Evolutionary conservation across 2,888 invertebrate species (phyloP), one percentile per base, ranked within the genome.

Genomic region (Oscheius sp.): DNA sequence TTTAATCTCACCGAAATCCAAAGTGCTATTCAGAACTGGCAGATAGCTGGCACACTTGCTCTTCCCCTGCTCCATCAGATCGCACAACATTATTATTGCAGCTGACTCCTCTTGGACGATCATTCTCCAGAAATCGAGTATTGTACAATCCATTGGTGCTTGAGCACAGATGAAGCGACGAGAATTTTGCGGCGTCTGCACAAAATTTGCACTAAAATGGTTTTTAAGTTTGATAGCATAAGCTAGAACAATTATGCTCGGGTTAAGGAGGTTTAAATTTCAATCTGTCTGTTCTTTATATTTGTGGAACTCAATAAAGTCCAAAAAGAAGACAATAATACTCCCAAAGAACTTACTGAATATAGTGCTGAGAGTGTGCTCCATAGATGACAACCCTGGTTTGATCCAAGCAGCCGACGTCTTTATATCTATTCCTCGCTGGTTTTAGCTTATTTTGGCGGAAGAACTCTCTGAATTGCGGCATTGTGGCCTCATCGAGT

Each of bases 351-450:
- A n/a, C n/a, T n/a, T n/a, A n/a, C n/a, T 64, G 64, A n/a, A 64
- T 64, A 53, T 64, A 64, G 27, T 39, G 23, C 17, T 31, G 17
- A 20, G 46, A 15, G 20, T 25, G 23, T 25, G 48, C 42, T 46
- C 42, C 42, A 15, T 25, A 23, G 3, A 64, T 20, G 17, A 48
- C 27, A 20, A 64, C 48, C 12, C 64, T 17, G 15, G 27, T 46
- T 42, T 50, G n/a, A 64, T 64, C 64, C 27, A 64, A 27, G 48
- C 64, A 64, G 10, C 64, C 64, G 20, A 64, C 64, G 27, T 64
- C 64, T 29, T 64, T 57, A 15, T 33, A 27, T 5, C 57, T 12
- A 33, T 27, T 57, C 31, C 4, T 15, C 15, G n/a, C 42, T n/a
- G 37, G 6, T 10, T 34, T 34, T 6, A n/a, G 4, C 17, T 3